Evolutionary conservation across 2,797 vertebrate genomes (phyloP).

Genomic region (Cryptoprocta ferox): DNA sequence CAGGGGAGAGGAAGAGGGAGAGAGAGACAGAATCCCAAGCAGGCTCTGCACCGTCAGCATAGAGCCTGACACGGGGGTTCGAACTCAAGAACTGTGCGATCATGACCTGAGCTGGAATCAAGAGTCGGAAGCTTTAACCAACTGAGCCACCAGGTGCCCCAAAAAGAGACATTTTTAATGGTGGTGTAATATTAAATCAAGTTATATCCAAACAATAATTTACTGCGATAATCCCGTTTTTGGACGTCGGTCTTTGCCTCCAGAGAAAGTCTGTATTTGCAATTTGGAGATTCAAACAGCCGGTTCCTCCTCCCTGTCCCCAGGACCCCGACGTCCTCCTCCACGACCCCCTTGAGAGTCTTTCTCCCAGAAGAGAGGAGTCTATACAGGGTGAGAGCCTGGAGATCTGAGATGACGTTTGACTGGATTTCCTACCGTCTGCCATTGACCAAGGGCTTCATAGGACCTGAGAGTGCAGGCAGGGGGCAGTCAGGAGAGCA

Average conservation of each 20-base stretch:
- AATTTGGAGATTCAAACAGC: neutral
- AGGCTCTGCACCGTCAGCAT: too few species aligned
- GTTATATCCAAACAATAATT: neutral
- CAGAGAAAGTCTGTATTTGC: neutral
- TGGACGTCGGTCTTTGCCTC: neutral
- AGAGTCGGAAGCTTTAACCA: too few species aligned
- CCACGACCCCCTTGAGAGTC: neutral
- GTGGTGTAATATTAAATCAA: neutral
- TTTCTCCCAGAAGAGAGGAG: too few species aligned
- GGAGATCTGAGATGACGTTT: accelerated
- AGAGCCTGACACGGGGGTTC: too few species aligned
- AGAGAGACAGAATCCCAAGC: too few species aligned
- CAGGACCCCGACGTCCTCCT: neutral
- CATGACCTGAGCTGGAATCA: too few species aligned
- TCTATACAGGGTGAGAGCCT: neutral
- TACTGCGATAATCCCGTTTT: too few species aligned
- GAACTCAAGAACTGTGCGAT: too few species aligned
- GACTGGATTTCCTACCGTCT: neutral
- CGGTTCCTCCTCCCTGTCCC: neutral
- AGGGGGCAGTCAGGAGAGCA: accelerated
- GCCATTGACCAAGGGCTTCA: neutral
- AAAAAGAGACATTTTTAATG: neutral
- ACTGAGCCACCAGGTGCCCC: too few species aligned
- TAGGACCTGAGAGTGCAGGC: neutral
- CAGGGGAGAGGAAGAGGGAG: too few species aligned